Base-by-base conservation (phyloP, 2,888 invertebrate species). In the Dendrolimus pini region DNA sequence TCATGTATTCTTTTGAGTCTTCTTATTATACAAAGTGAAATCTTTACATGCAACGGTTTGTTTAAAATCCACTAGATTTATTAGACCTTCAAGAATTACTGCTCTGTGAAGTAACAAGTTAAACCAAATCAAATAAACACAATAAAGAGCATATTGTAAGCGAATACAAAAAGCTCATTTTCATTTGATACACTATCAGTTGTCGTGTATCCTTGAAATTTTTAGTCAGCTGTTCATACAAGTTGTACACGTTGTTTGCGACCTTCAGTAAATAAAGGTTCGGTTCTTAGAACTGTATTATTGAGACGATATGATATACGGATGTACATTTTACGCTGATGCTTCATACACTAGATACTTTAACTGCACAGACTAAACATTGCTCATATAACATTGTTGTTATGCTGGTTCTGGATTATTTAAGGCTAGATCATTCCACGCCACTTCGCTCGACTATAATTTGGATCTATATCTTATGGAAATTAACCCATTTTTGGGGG, bases 191-290 rank as follows among this genome's bases (percentile, higher is more conserved):
- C 59, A 62, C 63, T 70, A 66, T 65, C 64, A 66, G 47, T 47
- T 47, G 8, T 47, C 56, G 52, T 56, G 59, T 64, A 74, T 71
- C 75, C 71, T 75, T 74, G 69, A 69, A 67, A 59, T 68, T 64
- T 66, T 71, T 70, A 70, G 57, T 62, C 65, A 65, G 64, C 63
- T 65, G 60, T 61, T 59, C 65, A 67, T 64, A 72, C 74, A 73
- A 66, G 55, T 55, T 64, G 60, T 63, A 64, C 47, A 62, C 66
- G 62, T 69, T 72, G 68, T 72, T 59, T 62, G 60, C 59, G 65
- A 69, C 71, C 71, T 72, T 70, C 65, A 68, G 61, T 57, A 57
- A 59, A 59, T 63, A 65, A 61, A 61, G 62, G 64, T 65, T 59
- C 41, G 57, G 57, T 55, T 55, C 59, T 57, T 57, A 47, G 59